Base-by-base conservation (phyloP, 2,888 invertebrate genomes). In the Polyommatus icarus region DNA sequence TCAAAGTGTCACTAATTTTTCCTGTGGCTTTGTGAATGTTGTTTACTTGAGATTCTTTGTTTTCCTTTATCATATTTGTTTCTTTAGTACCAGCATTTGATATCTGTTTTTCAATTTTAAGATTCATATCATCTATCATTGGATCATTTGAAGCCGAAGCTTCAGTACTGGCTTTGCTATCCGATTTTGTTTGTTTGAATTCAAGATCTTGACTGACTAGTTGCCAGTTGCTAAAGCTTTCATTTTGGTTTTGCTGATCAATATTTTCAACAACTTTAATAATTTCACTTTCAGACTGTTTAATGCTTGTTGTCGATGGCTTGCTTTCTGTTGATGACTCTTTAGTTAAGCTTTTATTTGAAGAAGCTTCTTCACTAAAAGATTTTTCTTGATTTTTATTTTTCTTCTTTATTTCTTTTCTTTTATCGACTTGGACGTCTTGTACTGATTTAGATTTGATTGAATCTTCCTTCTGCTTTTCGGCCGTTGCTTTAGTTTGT, bases 261-360 rank as follows among this genome's bases (percentile, higher is more conserved):
- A 20, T 15, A 75, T 75, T 50, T 15, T 67, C 29, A 15, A 75
- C 1, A 29, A 8, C 24, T 75, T 10, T 75, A 1, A 7, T 46
- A 15, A 46, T 18, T 75, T 75, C 50, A 15, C 3, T 24, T 15
- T 50, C 75, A 24, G 29, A 29, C 76, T 80, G 59, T 72, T 81
- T 40, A 54, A 24, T 75, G 8, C 4, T 32, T 67, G 29, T 20
- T 18, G 67, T 67, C 10, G 29, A 32, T 29, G 15, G 29, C 1
- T 67, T 24, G 18, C 29, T 15, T 67, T 67, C 29, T 15, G 5
- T 29, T 6, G 12, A 10, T 29, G 29, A 29, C 3, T 1, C 15
- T 67, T 67, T 67, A 12, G 24, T 15, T 29, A 29, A 67, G 29
- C 15, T 24, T 29, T 67, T 12, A 67, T 67, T 29, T 12, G 61